phyloP scores from a whole-genome alignment of 1,140 invertebrate genomes.

The Philaenus spumarius region DNA sequence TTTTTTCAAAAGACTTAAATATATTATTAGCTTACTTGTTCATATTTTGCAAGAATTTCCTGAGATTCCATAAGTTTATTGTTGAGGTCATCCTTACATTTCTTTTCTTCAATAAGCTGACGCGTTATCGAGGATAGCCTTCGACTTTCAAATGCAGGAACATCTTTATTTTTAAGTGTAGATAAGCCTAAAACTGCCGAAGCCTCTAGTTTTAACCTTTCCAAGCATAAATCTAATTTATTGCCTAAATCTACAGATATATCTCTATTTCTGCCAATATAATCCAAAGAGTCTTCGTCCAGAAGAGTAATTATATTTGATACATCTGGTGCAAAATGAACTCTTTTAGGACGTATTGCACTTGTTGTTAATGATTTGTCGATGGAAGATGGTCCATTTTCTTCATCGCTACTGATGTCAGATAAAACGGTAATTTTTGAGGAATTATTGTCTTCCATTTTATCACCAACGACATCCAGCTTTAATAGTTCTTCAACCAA shows the following conservation, averaged over 20 bases:
- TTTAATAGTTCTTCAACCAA: slow-evolving; percentile 55
- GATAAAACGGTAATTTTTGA: neutral
- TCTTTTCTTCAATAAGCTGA: slow-evolving; percentile 32
- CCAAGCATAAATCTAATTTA: slow-evolving; percentile 55
- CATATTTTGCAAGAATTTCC: slow-evolving; percentile 11
- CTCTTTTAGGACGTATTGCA: slow-evolving; percentile 36
- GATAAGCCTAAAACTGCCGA: slow-evolving; percentile 56
- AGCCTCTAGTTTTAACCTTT: slow-evolving; percentile 56
- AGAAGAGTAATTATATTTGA: slow-evolving; percentile 47
- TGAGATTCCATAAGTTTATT: slow-evolving; percentile 26
- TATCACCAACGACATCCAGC: neutral
- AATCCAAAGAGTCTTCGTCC: slow-evolving; percentile 43
- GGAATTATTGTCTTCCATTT: too few relatives aligned
- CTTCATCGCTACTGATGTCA: neutral
- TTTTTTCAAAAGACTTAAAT: too few relatives aligned
- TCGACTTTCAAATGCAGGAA: slow-evolving; percentile 4
- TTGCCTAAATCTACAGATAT: slow-evolving; percentile 50
- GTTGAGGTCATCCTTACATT: slow-evolving; percentile 30
- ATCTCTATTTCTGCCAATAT: slow-evolving; percentile 42
- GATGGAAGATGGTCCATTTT: neutral
- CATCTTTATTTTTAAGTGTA: slow-evolving; percentile 31
- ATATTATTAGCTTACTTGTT: slow-evolving; percentile 3
- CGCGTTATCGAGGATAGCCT: slow-evolving; percentile 28
- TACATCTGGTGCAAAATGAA: slow-evolving; percentile 62
- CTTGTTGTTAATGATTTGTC: neutral